Evolutionary conservation across 2,113 vertebrate species (phyloP).

Genomic region (Chitala chitala): DNA sequence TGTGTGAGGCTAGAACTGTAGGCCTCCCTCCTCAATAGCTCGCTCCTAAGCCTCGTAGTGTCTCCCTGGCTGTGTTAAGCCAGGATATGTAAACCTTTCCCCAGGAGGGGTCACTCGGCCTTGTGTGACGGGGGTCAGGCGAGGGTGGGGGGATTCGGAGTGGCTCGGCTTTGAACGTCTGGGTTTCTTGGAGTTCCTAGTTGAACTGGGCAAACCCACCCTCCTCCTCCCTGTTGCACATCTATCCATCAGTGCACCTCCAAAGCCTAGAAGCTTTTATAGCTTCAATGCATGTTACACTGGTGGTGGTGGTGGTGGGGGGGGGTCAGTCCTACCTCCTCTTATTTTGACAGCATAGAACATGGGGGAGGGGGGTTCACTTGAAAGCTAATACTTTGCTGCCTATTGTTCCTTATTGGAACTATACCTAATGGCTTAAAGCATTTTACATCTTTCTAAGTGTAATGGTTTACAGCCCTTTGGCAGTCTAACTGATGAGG

Average conservation of each 20-base stretch:
- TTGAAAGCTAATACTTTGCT: slow-evolving; percentile 10
- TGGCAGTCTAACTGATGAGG: not conserved
- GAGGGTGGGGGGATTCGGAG: slow-evolving; percentile 1
- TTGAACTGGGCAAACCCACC: not conserved
- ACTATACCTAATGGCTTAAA: not conserved
- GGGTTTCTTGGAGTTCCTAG: slow-evolving; percentile 18
- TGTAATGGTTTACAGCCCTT: not conserved
- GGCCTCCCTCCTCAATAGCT: slow-evolving; percentile 19
- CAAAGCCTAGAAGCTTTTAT: not conserved
- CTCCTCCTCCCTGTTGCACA: not conserved
- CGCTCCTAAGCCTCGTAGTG: slow-evolving; percentile 18
- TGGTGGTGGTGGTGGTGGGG: too few species aligned
- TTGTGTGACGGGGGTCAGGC: not conserved
- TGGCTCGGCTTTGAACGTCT: slow-evolving; percentile 16
- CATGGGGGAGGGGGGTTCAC: not conserved
- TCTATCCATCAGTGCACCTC: not conserved
- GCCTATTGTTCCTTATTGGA: too few species aligned
- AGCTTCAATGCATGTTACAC: not conserved
- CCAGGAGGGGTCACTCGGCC: not conserved
- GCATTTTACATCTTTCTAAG: not conserved
- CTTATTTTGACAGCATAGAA: not conserved
- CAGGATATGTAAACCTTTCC: slow-evolving; percentile 20
- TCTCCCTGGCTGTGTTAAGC: slow-evolving; percentile 27
- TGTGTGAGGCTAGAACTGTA: slow-evolving; percentile 11
- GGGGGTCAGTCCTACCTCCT: not conserved